Percentiles rank a stretch among this genome's conserved stretches.
Conservation (phyloP, 2,888 invertebrate species). For the Macropis europaea region DNA sequence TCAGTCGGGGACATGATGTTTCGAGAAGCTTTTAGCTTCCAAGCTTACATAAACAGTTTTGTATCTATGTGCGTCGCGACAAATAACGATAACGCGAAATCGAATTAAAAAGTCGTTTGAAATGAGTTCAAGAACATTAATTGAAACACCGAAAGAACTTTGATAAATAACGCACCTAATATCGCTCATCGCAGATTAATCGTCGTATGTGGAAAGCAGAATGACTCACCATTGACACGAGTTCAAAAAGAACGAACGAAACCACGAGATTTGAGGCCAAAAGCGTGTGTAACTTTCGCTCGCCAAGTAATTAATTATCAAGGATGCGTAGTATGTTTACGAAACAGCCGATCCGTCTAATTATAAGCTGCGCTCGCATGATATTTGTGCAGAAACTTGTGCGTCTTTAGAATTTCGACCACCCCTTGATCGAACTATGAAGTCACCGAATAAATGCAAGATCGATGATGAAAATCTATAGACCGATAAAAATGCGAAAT, state of each 20-base stretch:
- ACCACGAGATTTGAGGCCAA: constrained; percentile 24
- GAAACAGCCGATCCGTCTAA: constrained; percentile 31
- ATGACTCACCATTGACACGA: not conserved
- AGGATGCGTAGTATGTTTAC: constrained; percentile 44
- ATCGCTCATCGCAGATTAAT: not conserved
- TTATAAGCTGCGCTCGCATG: constrained; percentile 30
- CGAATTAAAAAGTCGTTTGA: not conserved
- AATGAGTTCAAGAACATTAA: not conserved
- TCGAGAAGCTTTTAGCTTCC: constrained; percentile 7
- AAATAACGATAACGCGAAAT: not conserved
- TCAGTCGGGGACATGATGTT: constrained; percentile 6
- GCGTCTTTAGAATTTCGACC: constrained; percentile 17
- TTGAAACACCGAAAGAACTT: not conserved
- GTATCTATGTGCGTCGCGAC: not conserved
- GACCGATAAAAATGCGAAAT: too few species aligned
- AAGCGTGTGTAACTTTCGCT: constrained; percentile 19
- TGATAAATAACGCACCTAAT: not conserved
- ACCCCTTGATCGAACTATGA: not conserved
- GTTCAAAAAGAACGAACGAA: not conserved
- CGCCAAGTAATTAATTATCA: constrained; percentile 49
- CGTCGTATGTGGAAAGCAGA: not conserved
- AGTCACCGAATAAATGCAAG: not conserved
- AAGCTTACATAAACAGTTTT: not conserved
- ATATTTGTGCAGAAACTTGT: constrained; percentile 23
- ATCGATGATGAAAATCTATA: not conserved